A percentile compares a stretch with the other conserved stretches of the same genome.
Evolutionary conservation across 2,113 vertebrate species (phyloP).

Genomic region (Neomonachus schauinslandi): DNA sequence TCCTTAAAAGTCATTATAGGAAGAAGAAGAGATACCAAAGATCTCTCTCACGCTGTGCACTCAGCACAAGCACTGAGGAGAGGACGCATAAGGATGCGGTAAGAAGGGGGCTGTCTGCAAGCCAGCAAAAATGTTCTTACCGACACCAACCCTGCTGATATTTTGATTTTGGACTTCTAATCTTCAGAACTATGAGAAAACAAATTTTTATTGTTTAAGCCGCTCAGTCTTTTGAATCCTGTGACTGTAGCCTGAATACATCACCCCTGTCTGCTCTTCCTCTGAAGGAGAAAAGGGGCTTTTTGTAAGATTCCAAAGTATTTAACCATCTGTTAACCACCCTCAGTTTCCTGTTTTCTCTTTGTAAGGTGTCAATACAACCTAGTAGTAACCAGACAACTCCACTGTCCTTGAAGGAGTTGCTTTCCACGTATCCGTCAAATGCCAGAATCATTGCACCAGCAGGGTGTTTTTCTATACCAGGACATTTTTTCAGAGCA

Average conservation of each 20-base stretch:
- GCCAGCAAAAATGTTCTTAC: background rate
- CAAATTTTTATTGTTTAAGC: background rate
- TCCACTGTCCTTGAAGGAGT: background rate
- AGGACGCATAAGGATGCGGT: background rate
- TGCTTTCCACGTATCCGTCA: background rate
- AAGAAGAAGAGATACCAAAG: background rate
- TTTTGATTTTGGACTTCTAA: background rate
- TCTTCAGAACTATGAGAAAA: background rate
- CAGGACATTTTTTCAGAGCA: background rate
- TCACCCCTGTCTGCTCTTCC: background rate
- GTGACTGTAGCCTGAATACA: background rate
- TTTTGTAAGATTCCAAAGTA: background rate
- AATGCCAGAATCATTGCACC: background rate
- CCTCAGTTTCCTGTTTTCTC: background rate
- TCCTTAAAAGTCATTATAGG: background rate
- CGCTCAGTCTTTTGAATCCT: background rate
- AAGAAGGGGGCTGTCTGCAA: background rate
- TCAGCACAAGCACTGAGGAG: background rate
- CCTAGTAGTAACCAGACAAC: background rate
- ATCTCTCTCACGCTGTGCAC: background rate
- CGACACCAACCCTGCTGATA: background rate
- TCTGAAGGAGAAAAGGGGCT: background rate
- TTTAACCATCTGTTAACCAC: background rate
- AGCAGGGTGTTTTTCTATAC: background rate
- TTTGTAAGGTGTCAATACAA: background rate